A percentile compares a stretch with the other conserved stretches of the same genome.
These are phyloP conservation scores for Heliconius erato DNA, from an alignment of 2,888 invertebrate genomes.

Conservation along the genomic window DNA sequence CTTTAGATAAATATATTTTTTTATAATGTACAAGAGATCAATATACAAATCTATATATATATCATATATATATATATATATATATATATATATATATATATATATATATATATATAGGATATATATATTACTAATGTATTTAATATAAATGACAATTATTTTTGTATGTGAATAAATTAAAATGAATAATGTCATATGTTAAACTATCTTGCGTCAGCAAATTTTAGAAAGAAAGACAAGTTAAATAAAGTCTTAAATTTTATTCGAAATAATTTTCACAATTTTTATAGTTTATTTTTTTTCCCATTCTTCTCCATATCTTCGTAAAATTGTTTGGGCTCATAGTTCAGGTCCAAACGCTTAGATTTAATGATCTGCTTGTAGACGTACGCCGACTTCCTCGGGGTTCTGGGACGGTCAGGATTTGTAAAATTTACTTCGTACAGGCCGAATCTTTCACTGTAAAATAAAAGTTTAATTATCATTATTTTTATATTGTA, in stretches of 20 bases:
- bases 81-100: no score
- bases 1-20: no score
- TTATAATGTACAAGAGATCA: no score
- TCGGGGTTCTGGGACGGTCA: slow-evolving; percentile 86
- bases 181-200: no score
- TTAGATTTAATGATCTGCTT: slow-evolving; percentile 78
- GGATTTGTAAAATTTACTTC: slow-evolving; percentile 88
- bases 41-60: no score
- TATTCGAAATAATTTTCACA: neutral
- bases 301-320: slow-evolving; percentile 17
- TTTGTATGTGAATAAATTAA: no score
- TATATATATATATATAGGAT: no score
- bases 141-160: no score
- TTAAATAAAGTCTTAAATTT: neutral
- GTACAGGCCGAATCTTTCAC: slow-evolving; percentile 89
- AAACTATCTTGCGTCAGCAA: no score
- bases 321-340: slow-evolving; percentile 61
- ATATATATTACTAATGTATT: no score
- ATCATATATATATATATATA: no score
- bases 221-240: neutral
- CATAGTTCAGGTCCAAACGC: slow-evolving; percentile 65
- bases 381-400: slow-evolving; percentile 86
- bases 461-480: slow-evolving; percentile 67
- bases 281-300: neutral
- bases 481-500: neutral